Percentiles rank a stretch among this genome's conserved stretches.
phyloP scores from a whole-genome alignment of 1,140 invertebrate genomes.

The Antheraea pernyi region DNA sequence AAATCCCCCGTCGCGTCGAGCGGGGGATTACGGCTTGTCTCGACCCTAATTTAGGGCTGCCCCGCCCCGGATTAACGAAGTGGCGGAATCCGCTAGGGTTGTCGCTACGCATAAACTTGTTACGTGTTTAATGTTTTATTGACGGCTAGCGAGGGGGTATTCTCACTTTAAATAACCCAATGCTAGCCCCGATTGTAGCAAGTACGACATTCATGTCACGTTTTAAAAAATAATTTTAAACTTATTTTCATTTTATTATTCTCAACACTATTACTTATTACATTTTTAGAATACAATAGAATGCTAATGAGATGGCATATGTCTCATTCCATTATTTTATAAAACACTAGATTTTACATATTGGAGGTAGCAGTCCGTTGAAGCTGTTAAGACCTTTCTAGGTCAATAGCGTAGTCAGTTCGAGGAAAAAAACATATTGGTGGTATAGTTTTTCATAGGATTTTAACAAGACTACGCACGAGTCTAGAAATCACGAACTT shows the following conservation, averaged over 20 bases:
- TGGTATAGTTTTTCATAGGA: no score
- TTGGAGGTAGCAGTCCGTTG: no score
- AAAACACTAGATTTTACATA: no score
- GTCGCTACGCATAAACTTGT: conserved; percentile 76
- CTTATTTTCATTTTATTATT: neutral
- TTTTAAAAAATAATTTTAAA: neutral
- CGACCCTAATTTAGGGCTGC: conserved; percentile 78
- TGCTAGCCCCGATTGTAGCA: neutral
- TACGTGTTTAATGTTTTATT: conserved; percentile 79
- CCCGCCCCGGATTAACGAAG: conserved; percentile 77
- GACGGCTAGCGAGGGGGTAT: conserved; percentile 66
- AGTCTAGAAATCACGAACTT: no score
- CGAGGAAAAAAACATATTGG: no score
- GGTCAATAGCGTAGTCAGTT: no score
- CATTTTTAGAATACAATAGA: neutral
- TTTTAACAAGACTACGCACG: no score
- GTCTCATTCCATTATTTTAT: no score
- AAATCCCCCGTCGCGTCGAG: conserved; percentile 77
- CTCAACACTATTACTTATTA: neutral
- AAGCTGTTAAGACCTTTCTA: no score
- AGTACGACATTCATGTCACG: neutral
- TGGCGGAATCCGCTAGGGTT: conserved; percentile 77
- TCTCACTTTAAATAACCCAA: conserved; percentile 66
- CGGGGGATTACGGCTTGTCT: conserved; percentile 77
- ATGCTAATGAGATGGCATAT: no score